phyloP scores from a whole-genome alignment of 2,888 invertebrate genomes.

The Ganaspis brasiliensis region DNA sequence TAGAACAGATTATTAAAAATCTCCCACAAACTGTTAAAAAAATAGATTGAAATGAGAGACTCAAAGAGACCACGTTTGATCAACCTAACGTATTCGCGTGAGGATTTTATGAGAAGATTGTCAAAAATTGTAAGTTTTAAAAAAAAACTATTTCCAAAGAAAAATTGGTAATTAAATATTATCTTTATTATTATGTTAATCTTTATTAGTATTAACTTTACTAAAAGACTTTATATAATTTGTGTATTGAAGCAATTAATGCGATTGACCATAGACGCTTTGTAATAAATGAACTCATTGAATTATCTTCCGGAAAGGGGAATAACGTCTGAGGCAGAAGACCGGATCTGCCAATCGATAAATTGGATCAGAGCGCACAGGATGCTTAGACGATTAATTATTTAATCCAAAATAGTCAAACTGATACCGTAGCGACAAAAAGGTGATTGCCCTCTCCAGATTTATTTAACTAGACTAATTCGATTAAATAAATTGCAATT shows the following conservation, averaged over 20 bases:
- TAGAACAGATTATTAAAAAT: too few relatives aligned
- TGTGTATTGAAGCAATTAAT: constrained; percentile 2
- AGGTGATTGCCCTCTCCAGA: neutral
- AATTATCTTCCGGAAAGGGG: constrained; percentile 27
- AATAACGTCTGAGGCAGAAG: constrained; percentile 10
- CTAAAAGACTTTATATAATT: neutral
- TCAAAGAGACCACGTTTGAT: too few relatives aligned
- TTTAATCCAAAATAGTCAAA: neutral
- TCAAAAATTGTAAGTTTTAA: too few relatives aligned
- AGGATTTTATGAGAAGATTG: too few relatives aligned
- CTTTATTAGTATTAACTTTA: neutral
- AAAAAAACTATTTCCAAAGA: too few relatives aligned
- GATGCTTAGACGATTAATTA: constrained; percentile 17
- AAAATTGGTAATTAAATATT: too few relatives aligned
- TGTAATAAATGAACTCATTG: constrained; percentile 11
- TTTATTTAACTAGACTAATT: constrained; percentile 8
- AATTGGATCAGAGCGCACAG: constrained; percentile 35
- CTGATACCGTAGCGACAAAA: neutral
- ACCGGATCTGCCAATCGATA: constrained; percentile 36
- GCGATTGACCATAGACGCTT: constrained; percentile 6
- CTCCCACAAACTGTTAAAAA: too few relatives aligned
- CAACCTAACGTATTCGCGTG: too few relatives aligned
- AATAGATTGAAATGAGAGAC: too few relatives aligned
- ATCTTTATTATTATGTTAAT: too few relatives aligned
- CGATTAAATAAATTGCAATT: neutral